A percentile compares a stretch with the other conserved stretches of the same genome.
phyloP scores from a whole-genome alignment of 2,113 vertebrate species.

The Mionectes macconnelli region DNA sequence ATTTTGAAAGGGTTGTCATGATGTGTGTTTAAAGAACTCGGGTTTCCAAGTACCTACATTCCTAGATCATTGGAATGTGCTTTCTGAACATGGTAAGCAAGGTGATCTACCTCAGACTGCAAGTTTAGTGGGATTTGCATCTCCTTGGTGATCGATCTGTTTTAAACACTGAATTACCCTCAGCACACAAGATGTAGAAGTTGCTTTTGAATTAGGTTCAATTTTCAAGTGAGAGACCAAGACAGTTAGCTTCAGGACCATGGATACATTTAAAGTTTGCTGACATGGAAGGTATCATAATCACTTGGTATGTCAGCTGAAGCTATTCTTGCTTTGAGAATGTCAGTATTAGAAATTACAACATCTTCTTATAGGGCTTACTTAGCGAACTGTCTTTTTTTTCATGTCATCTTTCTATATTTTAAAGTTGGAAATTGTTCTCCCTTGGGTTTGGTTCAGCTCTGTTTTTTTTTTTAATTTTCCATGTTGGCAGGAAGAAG shows the following conservation, averaged over 20 bases:
- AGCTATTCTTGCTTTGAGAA: background rate
- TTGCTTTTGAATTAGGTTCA: background rate
- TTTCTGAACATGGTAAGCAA: background rate
- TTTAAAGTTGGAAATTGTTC: background rate
- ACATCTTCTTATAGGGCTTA: background rate
- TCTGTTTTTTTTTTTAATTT: background rate
- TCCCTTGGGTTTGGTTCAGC: background rate
- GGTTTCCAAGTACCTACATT: background rate
- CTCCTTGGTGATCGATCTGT: fast-evolving
- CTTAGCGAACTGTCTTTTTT: background rate
- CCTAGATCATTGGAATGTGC: background rate
- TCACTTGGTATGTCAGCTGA: background rate
- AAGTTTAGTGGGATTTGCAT: background rate
- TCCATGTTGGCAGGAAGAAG: constrained; percentile 83
- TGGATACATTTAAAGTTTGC: background rate
- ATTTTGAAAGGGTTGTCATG: background rate
- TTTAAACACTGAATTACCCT: background rate
- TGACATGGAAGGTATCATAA: background rate
- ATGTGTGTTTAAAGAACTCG: fast-evolving
- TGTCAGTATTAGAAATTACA: background rate
- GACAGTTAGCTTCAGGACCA: background rate
- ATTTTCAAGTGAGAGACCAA: background rate
- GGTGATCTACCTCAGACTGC: background rate
- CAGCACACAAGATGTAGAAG: background rate
- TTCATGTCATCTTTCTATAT: background rate